Evolutionary conservation across 2,888 invertebrate species (phyloP), one percentile per base, ranked within the genome.

Genomic region (Troides oblongomaculatus): DNA sequence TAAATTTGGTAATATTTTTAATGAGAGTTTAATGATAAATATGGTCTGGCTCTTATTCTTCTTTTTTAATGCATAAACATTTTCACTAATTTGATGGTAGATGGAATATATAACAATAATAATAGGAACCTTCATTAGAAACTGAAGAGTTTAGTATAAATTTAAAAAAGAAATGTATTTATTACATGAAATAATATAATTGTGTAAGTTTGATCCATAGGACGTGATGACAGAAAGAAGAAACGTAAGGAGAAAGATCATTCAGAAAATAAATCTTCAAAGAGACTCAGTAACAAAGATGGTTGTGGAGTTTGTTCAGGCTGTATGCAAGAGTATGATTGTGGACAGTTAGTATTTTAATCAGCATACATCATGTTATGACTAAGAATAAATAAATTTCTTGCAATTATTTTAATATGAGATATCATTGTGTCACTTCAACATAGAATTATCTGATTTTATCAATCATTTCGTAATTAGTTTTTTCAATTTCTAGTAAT

Each of bases 241-340:
- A 93, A 93, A 69, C 84, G 88, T 0, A 92, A 91, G 73, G 92
- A 92, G 68, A 93, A 93, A 72, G 92, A 93, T 70, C 85, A 92
- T 72, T 92, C 89, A 0, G 93, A 93, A 70, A 93, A 92, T 72
- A 93, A 91, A 73, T 87, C 89, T 0, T 87, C 89, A 1, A 92
- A 90, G 69, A 85, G 89, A 78, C 79, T 82, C 0, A 85, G 82
- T 74, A 81, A 72, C 21, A 89, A 87, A 74, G 89, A 90, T 78
- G 92, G 92, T 0, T 93, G 93, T n/a, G 93, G 93, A 1, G 90
- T 90, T 61, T 93, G 93, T 64, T 72, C 86, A 0, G 93, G 92
- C 0, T 93, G 93, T 73, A 77, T 90, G 69, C 90, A 92, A 75
- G 74, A 84, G 1, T 77, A 86, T 74, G 92, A 93, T 67, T 93